phyloP scores from a whole-genome alignment of 2,888 invertebrate genomes.

The Callyntrura sp. region DNA sequence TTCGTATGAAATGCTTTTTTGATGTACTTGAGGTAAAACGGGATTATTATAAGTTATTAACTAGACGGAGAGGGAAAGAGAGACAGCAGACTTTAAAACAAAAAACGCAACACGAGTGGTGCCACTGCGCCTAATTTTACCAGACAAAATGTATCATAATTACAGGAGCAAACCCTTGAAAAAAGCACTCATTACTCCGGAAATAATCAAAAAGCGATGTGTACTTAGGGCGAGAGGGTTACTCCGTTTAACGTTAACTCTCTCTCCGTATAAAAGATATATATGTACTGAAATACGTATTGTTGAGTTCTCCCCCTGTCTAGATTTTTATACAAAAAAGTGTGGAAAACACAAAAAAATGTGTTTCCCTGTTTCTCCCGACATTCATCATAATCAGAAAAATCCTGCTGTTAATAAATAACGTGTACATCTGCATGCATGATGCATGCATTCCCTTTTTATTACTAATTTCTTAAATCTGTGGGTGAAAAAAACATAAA shows the following conservation, averaged over 20 bases:
- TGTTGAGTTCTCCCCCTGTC: conserved; percentile 9
- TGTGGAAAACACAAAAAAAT: conserved; percentile 51
- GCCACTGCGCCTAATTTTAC: conserved; percentile 76
- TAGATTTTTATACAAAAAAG: conserved; percentile 51
- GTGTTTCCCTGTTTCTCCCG: conserved; percentile 57
- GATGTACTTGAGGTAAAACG: conserved; percentile 63
- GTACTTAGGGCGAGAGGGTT: neutral
- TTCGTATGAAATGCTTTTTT: conserved; percentile 6
- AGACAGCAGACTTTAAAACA: conserved; percentile 60
- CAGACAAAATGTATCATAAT: conserved; percentile 77
- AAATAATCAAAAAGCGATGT: conserved; percentile 71
- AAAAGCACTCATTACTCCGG: conserved; percentile 76
- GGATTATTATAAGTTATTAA: conserved; percentile 74
- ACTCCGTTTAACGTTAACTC: too few relatives aligned
- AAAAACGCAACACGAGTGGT: conserved; percentile 59
- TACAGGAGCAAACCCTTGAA: conserved; percentile 72
- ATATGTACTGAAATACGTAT: conserved; percentile 1
- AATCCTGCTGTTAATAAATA: conserved; percentile 57
- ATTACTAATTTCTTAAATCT: conserved; percentile 50
- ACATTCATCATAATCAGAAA: conserved; percentile 60
- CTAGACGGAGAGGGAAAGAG: neutral
- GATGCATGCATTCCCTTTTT: conserved; percentile 19
- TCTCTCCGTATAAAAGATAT: neutral
- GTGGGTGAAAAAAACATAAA: conserved; percentile 43
- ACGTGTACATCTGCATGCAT: conserved; percentile 53